phyloP scores from a whole-genome alignment of 2,888 invertebrate species.

The Chironomus tentans region DNA sequence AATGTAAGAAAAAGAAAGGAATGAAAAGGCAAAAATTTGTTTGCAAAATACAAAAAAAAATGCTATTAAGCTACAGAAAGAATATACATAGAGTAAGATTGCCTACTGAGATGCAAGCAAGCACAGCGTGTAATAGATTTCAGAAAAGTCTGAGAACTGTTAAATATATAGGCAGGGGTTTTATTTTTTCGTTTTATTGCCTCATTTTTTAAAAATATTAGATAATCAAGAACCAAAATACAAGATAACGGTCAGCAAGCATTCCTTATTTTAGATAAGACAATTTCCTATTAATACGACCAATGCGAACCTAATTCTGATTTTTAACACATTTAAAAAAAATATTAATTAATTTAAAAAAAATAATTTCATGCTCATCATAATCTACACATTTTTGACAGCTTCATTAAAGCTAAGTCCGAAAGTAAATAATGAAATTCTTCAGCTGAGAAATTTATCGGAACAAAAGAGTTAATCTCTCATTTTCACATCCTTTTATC shows the following conservation, averaged over 20 bases:
- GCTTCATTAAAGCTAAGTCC: conserved; percentile 5
- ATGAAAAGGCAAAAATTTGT: conserved; percentile 16
- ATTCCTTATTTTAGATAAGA: background rate
- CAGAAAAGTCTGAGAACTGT: background rate
- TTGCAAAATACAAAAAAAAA: conserved; percentile 8
- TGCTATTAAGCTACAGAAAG: background rate
- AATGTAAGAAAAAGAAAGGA: background rate
- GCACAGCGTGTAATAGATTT: background rate
- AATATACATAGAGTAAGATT: background rate
- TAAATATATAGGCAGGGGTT: background rate
- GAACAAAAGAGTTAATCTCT: conserved; percentile 22
- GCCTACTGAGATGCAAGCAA: conserved; percentile 12
- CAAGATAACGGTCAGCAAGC: background rate
- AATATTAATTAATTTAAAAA: background rate
- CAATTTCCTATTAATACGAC: too few relatives aligned
- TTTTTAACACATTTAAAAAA: background rate
- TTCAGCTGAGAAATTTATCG: background rate
- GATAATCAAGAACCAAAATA: background rate
- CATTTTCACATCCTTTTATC: conserved; percentile 17
- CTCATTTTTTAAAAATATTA: too few relatives aligned
- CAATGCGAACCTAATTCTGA: too few relatives aligned
- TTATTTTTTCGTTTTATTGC: background rate
- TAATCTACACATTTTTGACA: conserved; percentile 7
- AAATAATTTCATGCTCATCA: background rate
- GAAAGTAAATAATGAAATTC: background rate